These are phyloP conservation scores for Pipistrellus pygmaeus DNA, from an alignment of 2,797 vertebrate species.

Conservation along the genomic window DNA sequence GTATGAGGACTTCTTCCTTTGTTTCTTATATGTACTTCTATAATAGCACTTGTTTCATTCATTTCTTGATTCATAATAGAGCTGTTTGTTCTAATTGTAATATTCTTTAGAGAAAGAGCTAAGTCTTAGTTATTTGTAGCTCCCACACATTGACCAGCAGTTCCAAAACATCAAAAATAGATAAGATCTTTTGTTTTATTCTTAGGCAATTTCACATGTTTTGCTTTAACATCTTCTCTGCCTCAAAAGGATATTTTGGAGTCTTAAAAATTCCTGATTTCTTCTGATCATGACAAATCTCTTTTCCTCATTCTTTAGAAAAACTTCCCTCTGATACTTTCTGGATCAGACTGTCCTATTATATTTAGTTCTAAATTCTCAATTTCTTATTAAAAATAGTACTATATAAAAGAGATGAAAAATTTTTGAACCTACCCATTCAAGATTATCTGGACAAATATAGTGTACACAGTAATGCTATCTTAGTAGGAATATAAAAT, in stretches of 20 bases:
- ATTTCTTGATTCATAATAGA: neutral
- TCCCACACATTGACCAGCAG: neutral
- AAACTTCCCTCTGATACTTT: neutral
- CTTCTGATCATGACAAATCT: neutral
- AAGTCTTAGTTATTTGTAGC: neutral
- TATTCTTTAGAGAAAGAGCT: neutral
- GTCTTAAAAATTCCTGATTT: neutral
- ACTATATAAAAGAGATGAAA: neutral
- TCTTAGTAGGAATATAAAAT: conserved; percentile 43
- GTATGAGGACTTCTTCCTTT: neutral
- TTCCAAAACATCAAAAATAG: neutral
- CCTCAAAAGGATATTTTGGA: neutral
- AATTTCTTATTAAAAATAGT: conserved; percentile 26
- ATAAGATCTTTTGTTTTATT: conserved; percentile 16
- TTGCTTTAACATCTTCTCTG: neutral
- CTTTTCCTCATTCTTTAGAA: conserved; percentile 3
- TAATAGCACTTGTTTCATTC: neutral
- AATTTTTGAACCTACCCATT: neutral
- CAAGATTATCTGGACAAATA: neutral
- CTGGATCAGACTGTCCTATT: neutral
- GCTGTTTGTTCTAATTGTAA: conserved; percentile 17
- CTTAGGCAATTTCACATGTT: conserved; percentile 3
- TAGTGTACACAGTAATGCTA: neutral
- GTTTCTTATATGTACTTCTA: neutral
- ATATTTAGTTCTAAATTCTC: neutral